Base-by-base conservation (phyloP, 2,888 invertebrate genomes). In the Thalpophila matura region DNA sequence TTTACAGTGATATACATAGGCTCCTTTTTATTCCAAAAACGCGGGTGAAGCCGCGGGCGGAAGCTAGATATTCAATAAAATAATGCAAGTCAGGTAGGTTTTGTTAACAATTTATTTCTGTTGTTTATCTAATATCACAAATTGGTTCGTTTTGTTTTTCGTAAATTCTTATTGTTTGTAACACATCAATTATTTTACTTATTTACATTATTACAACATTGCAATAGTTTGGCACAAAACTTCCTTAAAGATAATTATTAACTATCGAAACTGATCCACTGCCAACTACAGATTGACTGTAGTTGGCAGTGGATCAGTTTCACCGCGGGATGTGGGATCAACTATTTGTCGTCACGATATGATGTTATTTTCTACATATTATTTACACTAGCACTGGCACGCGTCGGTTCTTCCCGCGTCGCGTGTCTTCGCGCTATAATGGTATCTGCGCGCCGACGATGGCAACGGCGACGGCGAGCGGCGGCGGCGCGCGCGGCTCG, bases 111-210 rank as follows among this genome's bases (percentile, higher is more conserved):
- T 70, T 62, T 51, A 67, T 49, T 70, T 67, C 64, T 53, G n/a
- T 57, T 54, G n/a, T 42, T 65, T 76, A 70, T 63, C 74, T 83
- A 86, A 75, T 84, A 84, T 86, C 86, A 86, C 85, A 86, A 83
- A 76, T 84, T 62, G 76, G 78, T 82, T 83, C 79, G 67, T 64
- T 63, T 20, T 37, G 10, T 22, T 45, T 38, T 53, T 42, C 12
- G 5, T 31, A 37, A 18, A 18, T 20, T 40, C 4, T 14, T 33
- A 45, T n/a, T n/a, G n/a, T 12, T 38, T 24, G 5, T 38, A 31
- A 57, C 12, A n/a, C n/a, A 29, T 16, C 9, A 20, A 24, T n/a
- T 35, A 22, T 10, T 4, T 33, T 9, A 2, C 6, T 16, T 46
- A 61, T 58, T 43, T 62, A 67, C 47, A 56, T 50, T 35, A 38